Evolutionary conservation across 1,140 invertebrate species (phyloP).

Genomic region (Bombus sibiricus): DNA sequence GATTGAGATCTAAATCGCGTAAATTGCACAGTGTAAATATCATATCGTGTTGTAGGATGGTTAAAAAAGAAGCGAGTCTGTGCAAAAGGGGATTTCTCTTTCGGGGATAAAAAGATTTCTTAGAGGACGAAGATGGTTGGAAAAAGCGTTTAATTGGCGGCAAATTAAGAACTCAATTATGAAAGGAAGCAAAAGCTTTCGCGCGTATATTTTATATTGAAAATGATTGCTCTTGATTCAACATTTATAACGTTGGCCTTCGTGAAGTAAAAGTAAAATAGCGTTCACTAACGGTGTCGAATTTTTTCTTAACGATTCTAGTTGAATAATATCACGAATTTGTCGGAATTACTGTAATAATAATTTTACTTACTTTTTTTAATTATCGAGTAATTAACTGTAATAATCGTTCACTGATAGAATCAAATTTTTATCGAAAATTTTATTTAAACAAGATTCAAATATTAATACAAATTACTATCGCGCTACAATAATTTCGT

Average conservation of each 20-base stretch:
- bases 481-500: too few relatives aligned
- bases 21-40: background rate
- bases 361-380: too few relatives aligned
- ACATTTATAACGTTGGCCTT: background rate
- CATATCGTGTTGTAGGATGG: background rate
- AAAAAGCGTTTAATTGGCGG: constrained; percentile 24
- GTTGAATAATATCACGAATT: background rate
- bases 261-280: background rate
- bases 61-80: background rate
- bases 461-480: background rate
- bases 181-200: background rate
- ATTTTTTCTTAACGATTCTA: background rate
- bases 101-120: background rate
- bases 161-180: constrained; percentile 21
- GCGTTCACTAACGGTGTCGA: background rate
- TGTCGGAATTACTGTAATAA: too few relatives aligned
- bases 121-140: background rate
- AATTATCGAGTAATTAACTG: too few relatives aligned
- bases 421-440: too few relatives aligned
- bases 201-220: background rate
- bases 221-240: background rate
- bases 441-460: background rate
- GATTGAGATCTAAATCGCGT: background rate
- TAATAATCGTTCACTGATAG: too few relatives aligned
- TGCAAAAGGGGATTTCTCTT: constrained; percentile 39